Conservation (phyloP, 2,888 invertebrate genomes). For the Tethea ocularis region DNA sequence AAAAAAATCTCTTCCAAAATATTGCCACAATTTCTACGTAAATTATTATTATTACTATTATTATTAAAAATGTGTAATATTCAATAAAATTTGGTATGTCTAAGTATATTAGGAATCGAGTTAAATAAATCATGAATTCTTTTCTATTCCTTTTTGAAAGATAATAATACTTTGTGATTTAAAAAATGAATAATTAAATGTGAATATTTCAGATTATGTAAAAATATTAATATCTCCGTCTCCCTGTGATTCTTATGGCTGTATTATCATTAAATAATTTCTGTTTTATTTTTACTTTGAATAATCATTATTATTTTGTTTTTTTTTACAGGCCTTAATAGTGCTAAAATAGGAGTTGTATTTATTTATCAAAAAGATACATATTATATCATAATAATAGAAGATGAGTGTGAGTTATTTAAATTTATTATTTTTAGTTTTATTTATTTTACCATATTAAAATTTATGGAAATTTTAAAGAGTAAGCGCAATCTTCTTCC, state of each 20-base stretch:
- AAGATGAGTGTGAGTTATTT: no score
- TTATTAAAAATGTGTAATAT: conserved; percentile 53
- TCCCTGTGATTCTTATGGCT: conserved; percentile 69
- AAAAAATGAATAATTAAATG: background rate
- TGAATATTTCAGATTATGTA: conserved; percentile 15
- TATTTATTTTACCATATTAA: no score
- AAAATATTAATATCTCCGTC: conserved; percentile 29
- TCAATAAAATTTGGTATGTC: conserved; percentile 41
- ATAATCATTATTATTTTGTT: background rate
- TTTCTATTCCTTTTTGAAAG: conserved; percentile 15
- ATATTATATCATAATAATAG: no score
- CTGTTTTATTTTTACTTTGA: conserved; percentile 15
- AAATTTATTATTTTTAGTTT: no score
- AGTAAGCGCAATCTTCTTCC: no score
- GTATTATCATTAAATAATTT: conserved; percentile 44
- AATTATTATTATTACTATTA: conserved; percentile 49
- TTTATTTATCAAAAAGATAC: no score
- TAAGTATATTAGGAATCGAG: conserved; percentile 41
- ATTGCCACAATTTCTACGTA: conserved; percentile 74
- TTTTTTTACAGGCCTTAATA: background rate
- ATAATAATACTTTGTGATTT: background rate
- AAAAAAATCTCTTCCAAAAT: conserved; percentile 72
- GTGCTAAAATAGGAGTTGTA: background rate
- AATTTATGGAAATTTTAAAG: no score
- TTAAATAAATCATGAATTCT: conserved; percentile 33